Base-by-base conservation (phyloP, 2,888 invertebrate genomes). In the Drosophila acutilabella region DNA sequence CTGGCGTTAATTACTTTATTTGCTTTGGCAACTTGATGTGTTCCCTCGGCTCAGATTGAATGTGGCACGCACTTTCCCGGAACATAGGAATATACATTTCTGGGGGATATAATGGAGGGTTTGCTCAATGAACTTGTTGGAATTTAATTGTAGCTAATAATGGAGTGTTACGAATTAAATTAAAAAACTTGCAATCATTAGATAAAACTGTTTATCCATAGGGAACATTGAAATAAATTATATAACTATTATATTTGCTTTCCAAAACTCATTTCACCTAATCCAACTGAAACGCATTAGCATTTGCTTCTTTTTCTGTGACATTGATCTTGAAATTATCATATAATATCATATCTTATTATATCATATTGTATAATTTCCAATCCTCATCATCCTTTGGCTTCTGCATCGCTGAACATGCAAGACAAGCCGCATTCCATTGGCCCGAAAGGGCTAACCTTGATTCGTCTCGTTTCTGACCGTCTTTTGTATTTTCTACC, bases 1-100 rank as follows among this genome's bases (percentile, higher is more conserved):
- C 58, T 60, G 54, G 44, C 62, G 65, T 68, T 82, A 79, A 81
- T 84, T 71, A 76, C 85, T 78, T 74, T 65, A 82, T 85, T 52
- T 68, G 60, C 58, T 61, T 58, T 78, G 78, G 80, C 74, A 77
- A 66, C 66, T 72, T 74, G 42, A 74, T 79, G 81, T 48, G 56
- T 67, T 56, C 40, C 18, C 14, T 52, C 30, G 11, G 20, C 61
- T 64, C 38, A 71, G 78, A 78, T 78, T 78, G 74, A 62, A 62
- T 36, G 8, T 20, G 18, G 44, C 71, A 65, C 65, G 59, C 65
- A 72, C 33, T 61, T 64, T 26, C 1, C 33, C 42, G 16, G 33
- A 11, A 2, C 1, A 10, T n/a, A 18, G 23, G 11, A 18, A 60
- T 47, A 40, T 7, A n/a, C 23, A 26, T 4, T 11, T 38, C 11